These are phyloP conservation scores for Hycleus phaleratus DNA, from an alignment of 1,140 invertebrate genomes.

Conservation along the genomic window DNA sequence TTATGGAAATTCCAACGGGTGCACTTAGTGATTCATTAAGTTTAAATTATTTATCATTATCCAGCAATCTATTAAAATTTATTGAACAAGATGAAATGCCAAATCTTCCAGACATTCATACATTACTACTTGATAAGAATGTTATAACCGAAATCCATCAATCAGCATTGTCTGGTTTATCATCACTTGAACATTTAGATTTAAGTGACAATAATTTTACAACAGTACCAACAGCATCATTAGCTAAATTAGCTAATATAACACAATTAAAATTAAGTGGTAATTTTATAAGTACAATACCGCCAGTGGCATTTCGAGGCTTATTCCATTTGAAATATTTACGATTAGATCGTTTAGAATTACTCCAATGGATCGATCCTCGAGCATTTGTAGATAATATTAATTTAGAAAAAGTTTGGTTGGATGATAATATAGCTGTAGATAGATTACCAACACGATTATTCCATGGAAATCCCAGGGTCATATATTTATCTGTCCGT, in stretches of 20 bases:
- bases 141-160: conserved; percentile 60
- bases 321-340: conserved; percentile 68
- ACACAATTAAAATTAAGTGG: conserved; percentile 63
- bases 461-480: conserved; percentile 66
- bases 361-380: conserved; percentile 58
- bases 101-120: conserved; percentile 55
- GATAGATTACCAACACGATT: conserved; percentile 59
- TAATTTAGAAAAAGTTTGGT: conserved; percentile 65
- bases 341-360: conserved; percentile 58
- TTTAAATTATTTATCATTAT: conserved; percentile 60
- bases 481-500: conserved; percentile 62
- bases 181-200: conserved; percentile 61
- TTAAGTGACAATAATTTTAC: conserved; percentile 77
- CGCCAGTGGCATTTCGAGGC: conserved; percentile 69
- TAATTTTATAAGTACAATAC: conserved; percentile 63
- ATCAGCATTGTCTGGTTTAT: conserved; percentile 59
- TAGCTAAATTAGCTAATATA: conserved; percentile 67
- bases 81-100: conserved; percentile 60
- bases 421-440: conserved; percentile 68
- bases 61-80: conserved; percentile 63
- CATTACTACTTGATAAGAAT: conserved; percentile 61
- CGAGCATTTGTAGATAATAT: conserved; percentile 77
- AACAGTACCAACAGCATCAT: conserved; percentile 61
- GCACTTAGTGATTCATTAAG: conserved; percentile 57
- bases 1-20: conserved; percentile 62